Evolutionary conservation across 2,888 invertebrate species (phyloP).

Genomic region (Hemaris fuciformis): DNA sequence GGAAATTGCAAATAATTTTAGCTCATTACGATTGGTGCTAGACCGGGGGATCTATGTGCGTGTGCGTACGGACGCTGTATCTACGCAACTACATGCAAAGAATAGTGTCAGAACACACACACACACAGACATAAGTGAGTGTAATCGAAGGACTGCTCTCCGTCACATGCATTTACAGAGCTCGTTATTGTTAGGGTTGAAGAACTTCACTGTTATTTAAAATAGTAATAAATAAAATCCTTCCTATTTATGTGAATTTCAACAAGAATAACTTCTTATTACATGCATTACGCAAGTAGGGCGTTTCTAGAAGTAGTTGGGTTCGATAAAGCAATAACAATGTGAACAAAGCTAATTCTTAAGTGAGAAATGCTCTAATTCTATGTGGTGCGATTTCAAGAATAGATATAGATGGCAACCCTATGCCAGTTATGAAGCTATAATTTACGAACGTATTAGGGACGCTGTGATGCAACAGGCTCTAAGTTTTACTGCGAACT

Average conservation of each 20-base stretch:
- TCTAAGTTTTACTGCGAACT: constrained; percentile 15
- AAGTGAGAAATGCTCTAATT: no score
- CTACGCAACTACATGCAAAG: constrained; percentile 44
- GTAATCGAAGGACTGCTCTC: constrained; percentile 52
- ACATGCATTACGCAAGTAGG: no score
- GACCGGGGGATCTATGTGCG: constrained; percentile 31
- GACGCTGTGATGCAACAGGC: constrained; percentile 35
- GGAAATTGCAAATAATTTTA: constrained; percentile 63
- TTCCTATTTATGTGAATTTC: no score
- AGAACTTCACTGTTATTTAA: not conserved
- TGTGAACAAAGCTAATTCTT: no score
- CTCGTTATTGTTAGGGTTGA: constrained; percentile 25
- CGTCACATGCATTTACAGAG: constrained; percentile 40
- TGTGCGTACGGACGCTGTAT: constrained; percentile 31
- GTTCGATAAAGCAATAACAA: no score
- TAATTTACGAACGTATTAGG: constrained; percentile 33
- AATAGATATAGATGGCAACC: not conserved
- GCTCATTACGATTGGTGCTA: constrained; percentile 48
- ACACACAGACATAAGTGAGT: constrained; percentile 35
- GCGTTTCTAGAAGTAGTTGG: no score
- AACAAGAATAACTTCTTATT: no score
- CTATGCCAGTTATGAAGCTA: constrained; percentile 20
- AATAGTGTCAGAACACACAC: constrained; percentile 48
- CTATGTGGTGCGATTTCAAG: not conserved
- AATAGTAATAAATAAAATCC: not conserved